phyloP scores from a whole-genome alignment of 1,140 invertebrate species.

The Trachymyrmex cornetzi region DNA sequence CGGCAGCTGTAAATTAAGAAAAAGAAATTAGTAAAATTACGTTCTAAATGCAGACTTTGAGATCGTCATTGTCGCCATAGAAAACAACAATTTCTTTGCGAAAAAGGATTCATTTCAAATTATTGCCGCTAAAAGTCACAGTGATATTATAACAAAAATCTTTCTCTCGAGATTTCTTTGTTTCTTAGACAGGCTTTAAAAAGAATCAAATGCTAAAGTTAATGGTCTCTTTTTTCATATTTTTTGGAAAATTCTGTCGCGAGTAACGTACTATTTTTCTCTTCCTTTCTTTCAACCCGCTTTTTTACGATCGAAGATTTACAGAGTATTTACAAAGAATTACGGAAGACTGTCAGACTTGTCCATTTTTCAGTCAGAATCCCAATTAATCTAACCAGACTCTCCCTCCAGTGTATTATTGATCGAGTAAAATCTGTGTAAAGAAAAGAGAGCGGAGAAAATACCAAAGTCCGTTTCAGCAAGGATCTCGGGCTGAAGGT shows the following conservation, averaged over 20 bases:
- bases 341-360: background rate
- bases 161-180: background rate
- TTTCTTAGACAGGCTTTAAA: background rate
- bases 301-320: background rate
- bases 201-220: background rate
- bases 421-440: background rate
- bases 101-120: background rate
- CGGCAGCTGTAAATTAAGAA: conserved; percentile 91
- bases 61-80: background rate
- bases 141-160: background rate
- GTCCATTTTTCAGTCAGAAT: no score
- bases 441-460: background rate
- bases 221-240: background rate
- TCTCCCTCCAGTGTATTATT: no score
- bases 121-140: conserved; percentile 1
- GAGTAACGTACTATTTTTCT: background rate
- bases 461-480: conserved; percentile 85
- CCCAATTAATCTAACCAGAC: no score
- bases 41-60: background rate
- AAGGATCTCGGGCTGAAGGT: conserved; percentile 84
- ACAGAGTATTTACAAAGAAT: background rate
- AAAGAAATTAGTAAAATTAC: conserved; percentile 35
- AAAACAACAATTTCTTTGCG: background rate
- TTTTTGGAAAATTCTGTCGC: background rate
- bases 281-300: background rate